Evolutionary conservation across 2,888 invertebrate species (phyloP), one percentile per base, ranked within the genome.

Genomic region (Diarsia mendica): DNA sequence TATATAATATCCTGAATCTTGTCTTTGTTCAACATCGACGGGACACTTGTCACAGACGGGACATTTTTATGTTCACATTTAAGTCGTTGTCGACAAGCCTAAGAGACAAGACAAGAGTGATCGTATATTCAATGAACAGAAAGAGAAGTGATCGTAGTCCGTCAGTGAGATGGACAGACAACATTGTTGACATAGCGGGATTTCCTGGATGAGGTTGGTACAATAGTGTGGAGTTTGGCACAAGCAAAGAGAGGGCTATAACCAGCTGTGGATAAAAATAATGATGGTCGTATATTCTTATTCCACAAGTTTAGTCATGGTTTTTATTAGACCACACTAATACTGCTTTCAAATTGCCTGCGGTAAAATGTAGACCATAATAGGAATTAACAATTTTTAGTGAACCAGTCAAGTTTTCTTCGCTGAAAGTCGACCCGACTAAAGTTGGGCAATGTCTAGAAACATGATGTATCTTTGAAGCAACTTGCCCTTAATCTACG

Each of bases 401-500:
- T 60, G 0, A 18, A 58, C 1, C 18, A 11, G 3, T 10, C 0
- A 23, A 23, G 33, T 10, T 75, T 46, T 8, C 6, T 11, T 68
- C 33, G 58, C 67, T 66, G 20, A 63, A 63, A 66, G 20, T 67
- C 15, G 48, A 46, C 9, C 18, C 1, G 0, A 55, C 20, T 53
- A 44, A 64, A 13, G 55, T 83, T 83, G 70, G 18, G 49, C 46
- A 68, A 78, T 9, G 10, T 10, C 9, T 55, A 67, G 33, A 49
- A n/a, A 1, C n/a, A 53, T 48, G 33, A 13, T 77, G 83, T 33
- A 63, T 33, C 20, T 61, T 78, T 67, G 83, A 49, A 63, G 68
- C 83, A 78, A 78, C 48, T 20, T 83, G 55, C 33, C 55, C 68
- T 63, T 78, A 71, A 84, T 79, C 64, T 79, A 79, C 69, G 63